These are phyloP conservation scores for Mythimna pallens DNA, from an alignment of 2,888 invertebrate genomes.

Conservation along the genomic window DNA sequence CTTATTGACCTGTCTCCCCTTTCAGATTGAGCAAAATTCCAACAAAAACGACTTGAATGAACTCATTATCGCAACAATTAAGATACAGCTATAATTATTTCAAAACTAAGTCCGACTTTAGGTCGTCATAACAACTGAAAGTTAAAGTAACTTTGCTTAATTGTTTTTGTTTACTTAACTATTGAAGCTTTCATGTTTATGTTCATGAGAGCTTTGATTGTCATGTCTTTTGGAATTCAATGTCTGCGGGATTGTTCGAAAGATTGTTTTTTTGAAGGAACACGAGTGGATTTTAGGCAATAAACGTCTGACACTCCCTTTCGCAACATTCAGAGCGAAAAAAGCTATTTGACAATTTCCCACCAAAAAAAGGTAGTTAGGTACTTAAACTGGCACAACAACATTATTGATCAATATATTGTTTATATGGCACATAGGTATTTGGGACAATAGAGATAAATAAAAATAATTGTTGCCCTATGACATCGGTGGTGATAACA, in stretches of 20 bases:
- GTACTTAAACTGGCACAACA: background rate
- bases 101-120: background rate
- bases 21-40: constrained; percentile 56
- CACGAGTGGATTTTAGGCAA: too few species aligned
- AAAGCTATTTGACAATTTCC: too few species aligned
- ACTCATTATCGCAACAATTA: constrained; percentile 10
- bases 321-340: too few species aligned
- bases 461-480: constrained; percentile 22
- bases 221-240: too few species aligned
- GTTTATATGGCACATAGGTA: background rate
- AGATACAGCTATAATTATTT: background rate
- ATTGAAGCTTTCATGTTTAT: too few species aligned
- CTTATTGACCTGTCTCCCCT: constrained; percentile 52
- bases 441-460: constrained; percentile 13
- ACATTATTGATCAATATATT: background rate
- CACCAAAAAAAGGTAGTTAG: background rate
- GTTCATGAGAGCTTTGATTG: too few species aligned
- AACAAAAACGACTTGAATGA: constrained; percentile 28
- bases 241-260: too few species aligned
- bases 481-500: constrained; percentile 19
- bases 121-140: background rate
- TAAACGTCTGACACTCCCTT: too few species aligned
- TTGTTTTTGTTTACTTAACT: background rate
- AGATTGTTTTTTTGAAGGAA: too few species aligned
- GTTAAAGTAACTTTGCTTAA: background rate